A percentile compares a stretch with the other conserved stretches of the same genome.
phyloP scores from a whole-genome alignment of 2,888 invertebrate genomes.

The Mythimna pallens region DNA sequence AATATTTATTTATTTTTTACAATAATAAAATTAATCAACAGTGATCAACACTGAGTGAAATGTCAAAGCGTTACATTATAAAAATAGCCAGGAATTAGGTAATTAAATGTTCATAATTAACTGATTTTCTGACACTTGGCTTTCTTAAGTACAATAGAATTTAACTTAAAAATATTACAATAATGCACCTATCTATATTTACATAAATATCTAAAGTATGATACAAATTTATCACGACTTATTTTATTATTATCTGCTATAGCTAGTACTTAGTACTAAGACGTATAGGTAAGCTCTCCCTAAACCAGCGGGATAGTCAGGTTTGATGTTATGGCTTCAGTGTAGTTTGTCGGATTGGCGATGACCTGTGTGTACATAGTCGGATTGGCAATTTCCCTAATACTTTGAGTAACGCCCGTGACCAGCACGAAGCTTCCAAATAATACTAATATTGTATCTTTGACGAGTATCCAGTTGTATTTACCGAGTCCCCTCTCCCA shows the following conservation, averaged over 20 bases:
- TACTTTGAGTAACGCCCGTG: constrained; percentile 91
- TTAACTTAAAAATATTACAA: constrained; percentile 40
- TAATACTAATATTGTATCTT: constrained; percentile 91
- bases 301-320: neutral
- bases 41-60: constrained; percentile 26
- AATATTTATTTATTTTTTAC: constrained; percentile 24
- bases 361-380: neutral
- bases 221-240: constrained; percentile 48
- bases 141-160: constrained; percentile 47
- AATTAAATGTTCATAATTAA: constrained; percentile 9
- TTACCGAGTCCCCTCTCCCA: constrained; percentile 93
- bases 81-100: neutral
- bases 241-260: constrained; percentile 11
- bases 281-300: neutral
- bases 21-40: constrained; percentile 19
- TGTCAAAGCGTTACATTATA: neutral
- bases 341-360: neutral
- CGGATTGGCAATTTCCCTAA: constrained; percentile 80
- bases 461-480: constrained; percentile 92
- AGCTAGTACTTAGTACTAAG: constrained; percentile 48
- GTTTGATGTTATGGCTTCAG: neutral
- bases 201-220: constrained; percentile 49
- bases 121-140: constrained; percentile 21
- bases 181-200: constrained; percentile 59
- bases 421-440: constrained; percentile 93